phyloP scores from a whole-genome alignment of 2,888 invertebrate species.

The Lysandra coridon region DNA sequence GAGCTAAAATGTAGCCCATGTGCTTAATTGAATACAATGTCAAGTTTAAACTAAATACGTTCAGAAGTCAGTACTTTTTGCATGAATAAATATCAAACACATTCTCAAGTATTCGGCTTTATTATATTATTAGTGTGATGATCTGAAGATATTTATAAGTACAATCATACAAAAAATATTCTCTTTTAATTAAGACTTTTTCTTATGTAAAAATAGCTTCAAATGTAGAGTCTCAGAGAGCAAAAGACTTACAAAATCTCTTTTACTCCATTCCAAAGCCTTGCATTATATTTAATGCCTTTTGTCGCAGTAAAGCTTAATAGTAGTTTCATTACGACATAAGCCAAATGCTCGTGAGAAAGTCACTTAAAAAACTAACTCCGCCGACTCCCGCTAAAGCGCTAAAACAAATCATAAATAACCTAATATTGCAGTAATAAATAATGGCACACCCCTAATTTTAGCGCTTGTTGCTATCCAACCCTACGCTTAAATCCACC shows the following conservation, averaged over 20 bases:
- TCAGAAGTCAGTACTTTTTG: no score
- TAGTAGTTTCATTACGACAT: neutral
- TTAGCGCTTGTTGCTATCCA: conserved; percentile 59
- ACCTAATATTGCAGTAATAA: conserved; percentile 78
- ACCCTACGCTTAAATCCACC: conserved; percentile 75
- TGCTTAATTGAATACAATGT: no score
- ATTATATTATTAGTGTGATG: no score
- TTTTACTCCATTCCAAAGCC: neutral
- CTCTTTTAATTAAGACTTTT: neutral
- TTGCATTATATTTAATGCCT: neutral
- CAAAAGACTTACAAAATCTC: neutral
- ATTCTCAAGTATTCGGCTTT: neutral
- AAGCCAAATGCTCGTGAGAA: conserved; percentile 60
- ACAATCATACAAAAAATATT: no score
- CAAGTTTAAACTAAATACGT: no score
- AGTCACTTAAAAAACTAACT: conserved; percentile 61
- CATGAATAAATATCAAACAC: no score
- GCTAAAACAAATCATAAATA: conserved; percentile 73
- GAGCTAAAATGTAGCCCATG: no score
- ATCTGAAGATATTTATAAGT: no score
- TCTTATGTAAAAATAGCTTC: neutral
- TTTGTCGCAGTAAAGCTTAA: neutral
- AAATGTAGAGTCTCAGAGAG: neutral
- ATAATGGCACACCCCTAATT: conserved; percentile 78
- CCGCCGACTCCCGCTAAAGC: conserved; percentile 58